Base-by-base conservation (phyloP, 2,888 invertebrate genomes). In the Orthosia incerta region DNA sequence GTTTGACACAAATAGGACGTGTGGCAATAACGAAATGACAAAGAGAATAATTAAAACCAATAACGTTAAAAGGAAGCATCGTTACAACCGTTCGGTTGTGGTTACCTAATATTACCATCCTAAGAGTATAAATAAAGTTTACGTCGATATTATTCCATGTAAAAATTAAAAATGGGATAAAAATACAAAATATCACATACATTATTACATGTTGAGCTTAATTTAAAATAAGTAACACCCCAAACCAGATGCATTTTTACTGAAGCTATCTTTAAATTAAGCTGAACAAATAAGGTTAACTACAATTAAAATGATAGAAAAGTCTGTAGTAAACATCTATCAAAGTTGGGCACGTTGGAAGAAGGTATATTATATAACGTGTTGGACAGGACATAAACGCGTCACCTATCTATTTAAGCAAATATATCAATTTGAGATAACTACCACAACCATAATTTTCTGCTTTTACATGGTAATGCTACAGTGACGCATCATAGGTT, bases 141-240 rank as follows among this genome's bases (percentile, higher is more conserved):
- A 77, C 76, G 91, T 93, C 91, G 91, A 90, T 92, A 90, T 91
- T 87, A 92, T 85, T 90, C 90, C 89, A 90, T 89, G 89, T 92
- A 91, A 93, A 94, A 92, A 91, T 89, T 92, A 93, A 95, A 93
- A 91, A 85, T 66, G 91, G 94, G 93, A 90, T 93, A 94, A 94
- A 93, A 94, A 94, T 93, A 94, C 93, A 96, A 96, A 96, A 96
- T 96, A 96, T 96, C 96, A 96, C 96, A 96, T 95, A 96, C 96
- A 96, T 95, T 94, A 94, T 95, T 95, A 95, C 92, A 93, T 94
- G 96, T 96, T 95, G 95, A 96, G 96, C 96, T 96, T 95, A 96
- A 96, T 96, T 96, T 94, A 95, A 95, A 91, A 92, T 87, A 85
- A 80, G 75, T 87, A 89, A 86, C 89, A 90, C 89, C 92, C 91